Base-by-base conservation (phyloP, 2,113 vertebrate genomes). In the Cathartes aura region DNA sequence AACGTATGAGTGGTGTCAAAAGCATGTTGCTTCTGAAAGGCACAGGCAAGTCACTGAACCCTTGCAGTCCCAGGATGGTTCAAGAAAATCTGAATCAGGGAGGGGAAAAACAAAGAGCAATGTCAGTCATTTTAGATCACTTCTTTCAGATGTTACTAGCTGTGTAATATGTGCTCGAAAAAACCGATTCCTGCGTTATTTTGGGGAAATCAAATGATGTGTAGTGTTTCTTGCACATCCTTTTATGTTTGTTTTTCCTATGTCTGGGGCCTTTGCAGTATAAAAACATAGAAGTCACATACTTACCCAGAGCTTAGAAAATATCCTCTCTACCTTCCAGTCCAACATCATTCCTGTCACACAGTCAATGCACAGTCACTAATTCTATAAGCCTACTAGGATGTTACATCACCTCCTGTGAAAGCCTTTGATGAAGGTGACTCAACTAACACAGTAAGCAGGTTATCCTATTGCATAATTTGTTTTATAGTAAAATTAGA, bases 401-500 rank as follows among this genome's bases (percentile, higher is more conserved):
- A 53, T 90, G 86, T 96, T 96, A 78, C 81, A 71, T 92, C 80
- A 92, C 42, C 47, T 89, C 67, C 81, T 91, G 30, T 74, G 53
- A 92, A 87, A 91, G 64, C 43, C 55, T 84, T 22, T 45, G 59
- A 42, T 38, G 55, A 84, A 91, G 80, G 63, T 91, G 63, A 80
- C 55, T 70, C 53, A 32, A 55, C n/a, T 50, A 86, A 80, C 60
- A 20, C 10, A 82, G 64, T 84, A 82, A 82, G 63, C 50, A 83
- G 64, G 87, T 87, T 87, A 95, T 91, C 42, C 72, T 63, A 24
- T 76, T 96, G 53, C 72, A 42, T 92, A 95, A 90, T 76, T 92
- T 92, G 11, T 45, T 73, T 83, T 64, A 42, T 16, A 86, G n/a
- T 66, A 89, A 74, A 78, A 91, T 87, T 82, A 78, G 58, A 60